Evolutionary conservation across 2,888 invertebrate species (phyloP).

Genomic region (Calliopum simillimum): DNA sequence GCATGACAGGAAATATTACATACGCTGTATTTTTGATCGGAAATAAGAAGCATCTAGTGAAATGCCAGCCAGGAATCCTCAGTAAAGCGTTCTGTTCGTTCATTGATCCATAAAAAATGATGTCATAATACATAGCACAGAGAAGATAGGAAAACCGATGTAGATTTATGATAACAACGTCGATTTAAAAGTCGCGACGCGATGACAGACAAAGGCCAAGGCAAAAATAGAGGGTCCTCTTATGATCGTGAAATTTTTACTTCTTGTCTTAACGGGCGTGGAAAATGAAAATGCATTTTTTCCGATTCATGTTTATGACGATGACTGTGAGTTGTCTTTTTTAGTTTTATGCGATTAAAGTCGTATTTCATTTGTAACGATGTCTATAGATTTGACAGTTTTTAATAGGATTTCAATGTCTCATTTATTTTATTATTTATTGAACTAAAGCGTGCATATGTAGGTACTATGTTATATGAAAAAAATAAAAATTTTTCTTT

Average conservation of each 20-base stretch:
- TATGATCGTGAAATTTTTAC: conserved; percentile 7
- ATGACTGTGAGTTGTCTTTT: background rate
- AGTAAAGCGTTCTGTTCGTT: too few relatives aligned
- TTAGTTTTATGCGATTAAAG: background rate
- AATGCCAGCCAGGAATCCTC: too few relatives aligned
- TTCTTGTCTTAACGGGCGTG: background rate
- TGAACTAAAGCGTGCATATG: too few relatives aligned
- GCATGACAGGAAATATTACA: too few relatives aligned
- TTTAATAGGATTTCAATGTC: conserved; percentile 14
- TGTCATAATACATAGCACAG: background rate
- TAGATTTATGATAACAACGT: conserved; percentile 5
- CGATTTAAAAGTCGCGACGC: background rate
- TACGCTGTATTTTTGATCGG: too few relatives aligned
- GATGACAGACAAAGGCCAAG: conserved; percentile 5
- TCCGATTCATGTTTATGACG: background rate
- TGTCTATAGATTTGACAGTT: background rate
- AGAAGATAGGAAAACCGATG: background rate
- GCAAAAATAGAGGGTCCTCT: background rate
- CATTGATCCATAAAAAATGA: conserved; percentile 7
- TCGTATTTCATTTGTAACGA: background rate
- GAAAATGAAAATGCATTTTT: background rate
- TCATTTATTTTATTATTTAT: background rate
- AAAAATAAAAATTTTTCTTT: background rate
- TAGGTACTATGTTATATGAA: background rate
- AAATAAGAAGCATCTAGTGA: too few relatives aligned